Evolutionary conservation across 1,140 invertebrate species (phyloP).

Genomic region (Phortica variegata): DNA sequence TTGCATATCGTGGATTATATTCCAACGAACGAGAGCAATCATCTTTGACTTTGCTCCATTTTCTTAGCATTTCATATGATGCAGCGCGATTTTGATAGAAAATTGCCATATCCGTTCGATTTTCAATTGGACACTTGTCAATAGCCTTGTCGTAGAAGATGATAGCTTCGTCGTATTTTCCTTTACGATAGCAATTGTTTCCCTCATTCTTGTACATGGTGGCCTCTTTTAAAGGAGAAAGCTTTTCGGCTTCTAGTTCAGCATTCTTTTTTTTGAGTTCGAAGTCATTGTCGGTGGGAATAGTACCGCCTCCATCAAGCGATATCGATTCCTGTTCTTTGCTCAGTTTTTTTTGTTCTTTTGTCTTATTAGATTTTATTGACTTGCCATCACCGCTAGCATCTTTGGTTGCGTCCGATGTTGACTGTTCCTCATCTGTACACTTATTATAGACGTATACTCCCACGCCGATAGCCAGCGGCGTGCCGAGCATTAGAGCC

Average conservation of each 20-base stretch:
- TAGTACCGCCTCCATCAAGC: constrained; percentile 58
- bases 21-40: constrained; percentile 86
- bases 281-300: constrained; percentile 50
- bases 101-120: constrained; percentile 75
- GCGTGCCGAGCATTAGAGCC: constrained; percentile 71
- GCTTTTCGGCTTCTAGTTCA: constrained; percentile 59
- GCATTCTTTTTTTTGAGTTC: constrained; percentile 60
- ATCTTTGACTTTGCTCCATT: constrained; percentile 78
- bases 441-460: constrained; percentile 74
- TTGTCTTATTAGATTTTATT: constrained; percentile 8
- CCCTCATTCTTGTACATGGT: constrained; percentile 77
- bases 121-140: constrained; percentile 74
- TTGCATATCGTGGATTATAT: constrained; percentile 84
- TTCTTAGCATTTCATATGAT: constrained; percentile 88
- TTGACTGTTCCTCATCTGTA: constrained; percentile 20
- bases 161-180: constrained; percentile 87
- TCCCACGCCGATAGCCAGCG: constrained; percentile 77
- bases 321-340: constrained; percentile 57
- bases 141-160: constrained; percentile 86
- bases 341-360: constrained; percentile 18
- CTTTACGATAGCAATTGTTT: constrained; percentile 82
- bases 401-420: too few species aligned
- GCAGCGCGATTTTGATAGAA: constrained; percentile 96
- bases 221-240: constrained; percentile 58
- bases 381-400: constrained; percentile 28